phyloP scores from a whole-genome alignment of 1,140 invertebrate species.

The Diachasmimorpha longicaudata region DNA sequence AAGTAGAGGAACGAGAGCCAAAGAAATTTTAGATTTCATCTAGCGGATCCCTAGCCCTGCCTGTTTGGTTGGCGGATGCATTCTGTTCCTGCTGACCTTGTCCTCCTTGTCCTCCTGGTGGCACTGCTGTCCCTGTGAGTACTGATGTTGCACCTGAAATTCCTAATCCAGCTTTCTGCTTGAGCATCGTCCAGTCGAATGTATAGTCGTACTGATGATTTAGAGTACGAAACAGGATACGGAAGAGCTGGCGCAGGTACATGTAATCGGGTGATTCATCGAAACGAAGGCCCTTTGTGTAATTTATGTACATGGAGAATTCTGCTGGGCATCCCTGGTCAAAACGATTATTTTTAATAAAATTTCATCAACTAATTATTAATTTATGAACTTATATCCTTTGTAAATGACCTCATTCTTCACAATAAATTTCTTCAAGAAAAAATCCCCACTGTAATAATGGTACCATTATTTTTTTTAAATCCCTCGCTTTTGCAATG shows the following conservation, averaged over 20 bases:
- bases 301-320: slow-evolving; percentile 98
- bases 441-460: no score
- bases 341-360: slow-evolving; percentile 9
- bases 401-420: no score
- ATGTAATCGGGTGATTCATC: slow-evolving; percentile 98
- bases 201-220: slow-evolving; percentile 99
- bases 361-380: no score
- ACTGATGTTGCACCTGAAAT: slow-evolving; percentile 40
- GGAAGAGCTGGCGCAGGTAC: slow-evolving; percentile 96
- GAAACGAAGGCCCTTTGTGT: slow-evolving; percentile 93
- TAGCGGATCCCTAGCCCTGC: slow-evolving; percentile 24
- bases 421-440: no score
- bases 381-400: no score
- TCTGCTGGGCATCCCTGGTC: slow-evolving; percentile 90
- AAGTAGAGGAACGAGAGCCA: slow-evolving; percentile 5
- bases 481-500: no score
- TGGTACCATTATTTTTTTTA: no score
- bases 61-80: slow-evolving; percentile 48
- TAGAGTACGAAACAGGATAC: slow-evolving; percentile 97
- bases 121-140: slow-evolving; percentile 33
- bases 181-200: slow-evolving; percentile 99
- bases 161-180: slow-evolving; percentile 75
- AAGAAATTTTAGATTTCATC: slow-evolving; percentile 14
- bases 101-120: slow-evolving; percentile 41
- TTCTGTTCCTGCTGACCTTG: slow-evolving; percentile 45